Evolutionary conservation across 2,888 invertebrate genomes (phyloP).

Genomic region (Pseudanteris insignis): DNA sequence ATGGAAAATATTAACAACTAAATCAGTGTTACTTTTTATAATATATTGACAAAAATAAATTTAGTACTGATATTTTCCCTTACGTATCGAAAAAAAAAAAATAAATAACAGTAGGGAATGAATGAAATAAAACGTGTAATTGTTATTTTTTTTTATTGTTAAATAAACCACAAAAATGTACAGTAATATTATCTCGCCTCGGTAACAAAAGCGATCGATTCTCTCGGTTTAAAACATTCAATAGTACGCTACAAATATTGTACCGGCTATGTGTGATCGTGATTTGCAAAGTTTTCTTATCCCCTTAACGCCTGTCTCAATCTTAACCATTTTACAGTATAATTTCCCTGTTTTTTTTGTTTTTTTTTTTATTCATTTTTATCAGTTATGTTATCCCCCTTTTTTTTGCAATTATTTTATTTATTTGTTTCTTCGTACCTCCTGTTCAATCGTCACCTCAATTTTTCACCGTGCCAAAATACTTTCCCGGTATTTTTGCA

Average conservation of each 20-base stretch:
- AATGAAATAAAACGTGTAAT: slow-evolving; percentile 50
- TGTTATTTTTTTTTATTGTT: slow-evolving; percentile 65
- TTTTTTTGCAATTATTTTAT: not conserved
- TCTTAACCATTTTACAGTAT: no score
- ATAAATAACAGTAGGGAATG: no score
- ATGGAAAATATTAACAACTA: no score
- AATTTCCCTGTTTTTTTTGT: slow-evolving; percentile 30
- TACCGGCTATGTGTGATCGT: slow-evolving; percentile 50
- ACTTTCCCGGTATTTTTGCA: no score
- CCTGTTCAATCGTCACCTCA: no score
- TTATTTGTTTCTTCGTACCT: no score
- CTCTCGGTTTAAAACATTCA: slow-evolving; percentile 63
- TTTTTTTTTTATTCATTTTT: slow-evolving; percentile 19
- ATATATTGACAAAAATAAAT: not conserved
- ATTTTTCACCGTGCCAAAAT: no score
- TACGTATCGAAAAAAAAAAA: no score
- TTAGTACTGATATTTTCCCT: not conserved
- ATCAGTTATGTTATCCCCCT: no score
- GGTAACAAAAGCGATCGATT: slow-evolving; percentile 55
- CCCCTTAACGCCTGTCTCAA: not conserved
- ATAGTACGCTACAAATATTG: slow-evolving; percentile 62
- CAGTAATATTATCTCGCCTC: slow-evolving; percentile 63
- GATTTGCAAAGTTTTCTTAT: slow-evolving; percentile 24
- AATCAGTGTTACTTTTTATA: no score
- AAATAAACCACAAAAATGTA: slow-evolving; percentile 67